Base-by-base conservation (phyloP, 2,888 invertebrate genomes). In the Adelognathus sp. region DNA sequence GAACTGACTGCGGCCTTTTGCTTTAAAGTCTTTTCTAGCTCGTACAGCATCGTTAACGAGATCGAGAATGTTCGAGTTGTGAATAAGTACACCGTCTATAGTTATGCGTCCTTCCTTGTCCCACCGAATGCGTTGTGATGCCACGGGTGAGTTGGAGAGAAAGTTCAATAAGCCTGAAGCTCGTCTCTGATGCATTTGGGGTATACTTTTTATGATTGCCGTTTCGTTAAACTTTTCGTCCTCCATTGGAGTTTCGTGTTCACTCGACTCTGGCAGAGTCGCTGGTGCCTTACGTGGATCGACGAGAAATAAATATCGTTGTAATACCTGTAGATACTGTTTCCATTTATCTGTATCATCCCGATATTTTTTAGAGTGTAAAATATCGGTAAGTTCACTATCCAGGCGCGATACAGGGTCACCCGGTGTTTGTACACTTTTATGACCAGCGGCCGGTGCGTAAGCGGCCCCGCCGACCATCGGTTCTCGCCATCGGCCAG, bases 41-140 rank as follows among this genome's bases (percentile, higher is more conserved):
- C 70, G 63, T 7, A 71, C 31, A 0, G 52, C 71, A n/a, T 76
- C 61, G 52, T 76, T 69, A 0, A 76, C 29, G 11, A 63, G 29
- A 14, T 76, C 70, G 2, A 76, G 21, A 33, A 71, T 76, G 24
- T 76, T 76, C 7, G 58, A 24, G 33, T 63, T 33, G 4, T 11
- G 1, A 11, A 76, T 46, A 14, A 1, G n/a, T 1, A 29, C 18
- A 2, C 54, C 66, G 21, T 36, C 29, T 3, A 76, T 63, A 3
- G 18, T 39, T 0, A 76, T 31, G 1, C 6, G 2, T 3, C 73
- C 64, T 11, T 33, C 2, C 0, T 11, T 9, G 3, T 58, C 58
- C 74, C 50, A 74, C 11, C 33, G 6, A 11, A 33, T 33, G 33
- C 7, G 33, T 33, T 33, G 33, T 33, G 11, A 6, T 33, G 33